Base-by-base conservation (phyloP, 2,888 invertebrate genomes). In the Caenorhabditis angaria region DNA sequence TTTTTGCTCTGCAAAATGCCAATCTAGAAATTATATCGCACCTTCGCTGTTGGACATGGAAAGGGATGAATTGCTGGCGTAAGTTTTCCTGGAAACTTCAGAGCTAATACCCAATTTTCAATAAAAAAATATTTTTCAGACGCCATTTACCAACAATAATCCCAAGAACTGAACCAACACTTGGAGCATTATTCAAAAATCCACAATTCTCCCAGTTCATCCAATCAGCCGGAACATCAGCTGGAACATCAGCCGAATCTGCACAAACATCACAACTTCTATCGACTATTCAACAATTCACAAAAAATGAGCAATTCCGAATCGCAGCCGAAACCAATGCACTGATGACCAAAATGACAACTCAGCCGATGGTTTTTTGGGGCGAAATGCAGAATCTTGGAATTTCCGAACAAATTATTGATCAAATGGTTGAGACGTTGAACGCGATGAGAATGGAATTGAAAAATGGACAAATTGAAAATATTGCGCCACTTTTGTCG, bases 1-100 rank as follows among this genome's bases (percentile, higher is more conserved):
- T 27, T 82, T 85, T 61, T 89, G 89, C 73, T 88, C 88, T n/a
- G 88, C 88, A 0, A 87, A 88, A 63, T 89, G 89, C 78, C 86
- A 88, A 60, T 87, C 88, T 29, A 76, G 88, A 24, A 82, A 86
- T 65, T 83, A 87, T 59, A 82, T 83, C 48, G 82, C 83, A 10
- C 81, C 83, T 5, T 82, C 81, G 41, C 77, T 77, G 32, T 50
- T 50, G 20, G 22, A 4, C 3, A 3, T 50, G 3, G 22, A 50
- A 50, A 24, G 12, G 10, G 24, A 20, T 3, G 50, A 24, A 54
- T 54, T 41, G 41, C 18, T 5, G 14, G 41, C 18, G n/a, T n/a
- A 18, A 14, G 18, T 41, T 41, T 41, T 3, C 2, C 14, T 41
- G 3, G 41, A n/a, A n/a, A n/a, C n/a, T n/a, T n/a, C n/a, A n/a